Evolutionary conservation across 2,797 vertebrate genomes (phyloP).

Genomic region (Onychomys leucogaster): DNA sequence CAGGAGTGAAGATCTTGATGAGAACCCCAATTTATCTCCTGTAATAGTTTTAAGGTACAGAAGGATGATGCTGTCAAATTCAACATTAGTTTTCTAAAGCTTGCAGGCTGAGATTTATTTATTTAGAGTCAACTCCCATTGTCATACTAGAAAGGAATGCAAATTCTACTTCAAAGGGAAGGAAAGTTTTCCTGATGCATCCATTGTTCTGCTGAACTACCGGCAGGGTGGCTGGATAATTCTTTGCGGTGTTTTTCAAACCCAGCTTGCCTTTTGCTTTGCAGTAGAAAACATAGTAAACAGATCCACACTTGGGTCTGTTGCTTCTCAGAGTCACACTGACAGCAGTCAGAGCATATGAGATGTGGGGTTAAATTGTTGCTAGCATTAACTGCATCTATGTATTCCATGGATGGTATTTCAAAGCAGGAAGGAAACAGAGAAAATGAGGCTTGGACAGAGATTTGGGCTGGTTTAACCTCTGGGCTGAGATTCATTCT

Average conservation of each 20-base stretch:
- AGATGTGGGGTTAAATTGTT: slow-evolving; percentile 49
- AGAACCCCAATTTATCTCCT: slow-evolving; percentile 83
- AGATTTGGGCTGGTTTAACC: background rate
- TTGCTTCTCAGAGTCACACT: slow-evolving; percentile 62
- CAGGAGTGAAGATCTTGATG: slow-evolving; percentile 80
- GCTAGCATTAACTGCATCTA: slow-evolving; percentile 69
- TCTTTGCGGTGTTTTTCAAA: slow-evolving; percentile 80
- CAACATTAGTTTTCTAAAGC: slow-evolving; percentile 88
- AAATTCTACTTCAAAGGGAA: slow-evolving; percentile 86
- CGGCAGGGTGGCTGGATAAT: slow-evolving; percentile 74
- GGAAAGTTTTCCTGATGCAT: slow-evolving; percentile 87
- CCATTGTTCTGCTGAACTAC: slow-evolving; percentile 86
- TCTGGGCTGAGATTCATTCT: background rate
- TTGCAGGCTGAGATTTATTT: slow-evolving; percentile 89
- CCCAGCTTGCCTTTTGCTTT: slow-evolving; percentile 84
- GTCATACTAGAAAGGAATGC: slow-evolving; percentile 87
- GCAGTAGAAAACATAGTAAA: slow-evolving; percentile 72
- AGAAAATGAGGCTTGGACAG: background rate
- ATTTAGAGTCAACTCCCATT: slow-evolving; percentile 89
- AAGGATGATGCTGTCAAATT: slow-evolving; percentile 87
- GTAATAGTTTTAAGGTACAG: slow-evolving; percentile 85
- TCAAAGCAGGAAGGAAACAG: slow-evolving; percentile 19
- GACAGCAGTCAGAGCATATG: slow-evolving; percentile 32
- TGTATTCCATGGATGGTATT: slow-evolving; percentile 3
- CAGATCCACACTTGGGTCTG: slow-evolving; percentile 70